These are phyloP conservation scores for Eubasilissa regina DNA, from an alignment of 1,140 invertebrate genomes.

Conservation along the genomic window DNA sequence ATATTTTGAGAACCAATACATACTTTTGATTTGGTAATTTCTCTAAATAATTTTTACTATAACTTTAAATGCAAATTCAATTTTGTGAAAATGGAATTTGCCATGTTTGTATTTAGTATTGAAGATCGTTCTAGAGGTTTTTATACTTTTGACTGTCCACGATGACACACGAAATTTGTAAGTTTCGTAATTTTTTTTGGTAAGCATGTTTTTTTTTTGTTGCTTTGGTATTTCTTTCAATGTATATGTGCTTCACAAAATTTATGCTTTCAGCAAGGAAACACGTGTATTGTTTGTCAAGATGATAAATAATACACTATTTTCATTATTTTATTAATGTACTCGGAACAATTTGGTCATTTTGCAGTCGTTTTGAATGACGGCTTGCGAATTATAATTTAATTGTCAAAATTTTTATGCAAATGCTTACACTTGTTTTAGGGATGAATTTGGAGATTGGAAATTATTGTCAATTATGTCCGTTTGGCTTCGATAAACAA, in stretches of 20 bases:
- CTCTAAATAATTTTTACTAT: too few relatives aligned
- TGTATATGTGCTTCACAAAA: not conserved
- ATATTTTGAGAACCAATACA: too few relatives aligned
- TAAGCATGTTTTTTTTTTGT: constrained; percentile 22
- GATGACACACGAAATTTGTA: not conserved
- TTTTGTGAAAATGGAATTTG: too few relatives aligned
- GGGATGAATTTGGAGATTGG: not conserved
- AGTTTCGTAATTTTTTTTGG: constrained; percentile 8
- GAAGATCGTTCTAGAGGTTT: constrained; percentile 14
- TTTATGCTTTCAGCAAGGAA: constrained; percentile 20
- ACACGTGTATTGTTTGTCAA: not conserved
- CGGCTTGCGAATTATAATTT: not conserved
- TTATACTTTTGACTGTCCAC: not conserved
- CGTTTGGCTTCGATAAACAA: not conserved
- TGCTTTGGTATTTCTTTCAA: not conserved
- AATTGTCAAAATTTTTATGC: not conserved
- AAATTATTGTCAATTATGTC: not conserved
- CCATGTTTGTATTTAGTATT: not conserved
- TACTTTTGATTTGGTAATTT: too few relatives aligned
- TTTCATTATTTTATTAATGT: not conserved
- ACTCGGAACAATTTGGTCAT: not conserved
- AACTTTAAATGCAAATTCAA: too few relatives aligned
- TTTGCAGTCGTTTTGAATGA: not conserved
- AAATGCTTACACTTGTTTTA: not conserved
- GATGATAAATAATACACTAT: too few relatives aligned